Conservation (phyloP, 2,888 invertebrate species). For the Lydus trimaculatus region DNA sequence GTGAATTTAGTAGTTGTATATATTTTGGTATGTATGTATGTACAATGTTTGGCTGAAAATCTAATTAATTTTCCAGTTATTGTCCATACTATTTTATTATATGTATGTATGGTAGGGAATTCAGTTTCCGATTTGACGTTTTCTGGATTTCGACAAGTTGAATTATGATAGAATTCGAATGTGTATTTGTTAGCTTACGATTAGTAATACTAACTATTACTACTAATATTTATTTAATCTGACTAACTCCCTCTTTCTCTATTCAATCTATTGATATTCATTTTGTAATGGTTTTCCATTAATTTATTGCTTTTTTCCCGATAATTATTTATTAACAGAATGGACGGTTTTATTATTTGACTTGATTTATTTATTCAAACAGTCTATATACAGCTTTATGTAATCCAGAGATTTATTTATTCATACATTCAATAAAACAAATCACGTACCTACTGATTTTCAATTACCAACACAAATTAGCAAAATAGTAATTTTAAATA, state of each 20-base stretch:
- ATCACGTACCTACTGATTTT: not conserved
- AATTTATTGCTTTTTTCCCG: conserved; percentile 29
- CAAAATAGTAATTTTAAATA: not conserved
- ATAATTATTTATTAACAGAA: conserved; percentile 29
- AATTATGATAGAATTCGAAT: conserved; percentile 17
- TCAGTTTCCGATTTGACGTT: conserved; percentile 14
- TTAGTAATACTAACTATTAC: not conserved
- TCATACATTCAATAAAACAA: conserved; percentile 8
- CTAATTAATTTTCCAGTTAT: conserved; percentile 25
- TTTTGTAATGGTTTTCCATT: conserved; percentile 17
- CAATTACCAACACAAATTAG: not conserved
- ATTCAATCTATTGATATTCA: conserved; percentile 22
- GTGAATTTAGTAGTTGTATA: not conserved
- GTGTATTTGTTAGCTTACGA: not conserved
- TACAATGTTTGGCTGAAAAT: conserved; percentile 3
- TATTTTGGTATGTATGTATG: conserved; percentile 11
- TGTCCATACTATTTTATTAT: conserved; percentile 20
- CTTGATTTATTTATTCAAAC: conserved; percentile 29
- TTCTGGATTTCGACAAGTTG: conserved; percentile 23
- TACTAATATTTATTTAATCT: not conserved
- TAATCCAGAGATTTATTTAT: conserved; percentile 28
- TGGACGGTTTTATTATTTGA: conserved; percentile 22
- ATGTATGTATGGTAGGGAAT: conserved; percentile 6
- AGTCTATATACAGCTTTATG: conserved; percentile 21
- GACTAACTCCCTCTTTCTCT: not conserved